Conservation (phyloP, 2,888 invertebrate genomes). For the Kuschelorhynchus macadamiae region DNA sequence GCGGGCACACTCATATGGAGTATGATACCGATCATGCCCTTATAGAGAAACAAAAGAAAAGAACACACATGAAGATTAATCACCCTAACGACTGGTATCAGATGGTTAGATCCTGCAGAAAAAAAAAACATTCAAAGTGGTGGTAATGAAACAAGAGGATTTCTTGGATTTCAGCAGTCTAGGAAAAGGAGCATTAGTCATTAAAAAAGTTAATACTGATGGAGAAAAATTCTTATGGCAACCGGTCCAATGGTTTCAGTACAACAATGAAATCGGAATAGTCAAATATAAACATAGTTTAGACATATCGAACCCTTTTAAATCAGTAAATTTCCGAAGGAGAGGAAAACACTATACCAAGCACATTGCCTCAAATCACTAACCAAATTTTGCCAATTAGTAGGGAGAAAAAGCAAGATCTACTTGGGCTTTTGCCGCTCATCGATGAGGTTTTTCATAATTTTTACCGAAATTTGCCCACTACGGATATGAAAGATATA, state of each 20-base stretch:
- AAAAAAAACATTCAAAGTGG: slow-evolving; percentile 18
- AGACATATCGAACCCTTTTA: not conserved
- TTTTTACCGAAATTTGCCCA: slow-evolving; percentile 10
- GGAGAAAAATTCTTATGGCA: slow-evolving; percentile 27
- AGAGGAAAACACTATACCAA: slow-evolving; percentile 15
- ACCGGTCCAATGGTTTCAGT: slow-evolving; percentile 23
- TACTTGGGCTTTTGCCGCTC: slow-evolving; percentile 11
- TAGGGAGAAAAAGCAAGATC: slow-evolving; percentile 5
- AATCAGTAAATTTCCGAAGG: slow-evolving; percentile 16
- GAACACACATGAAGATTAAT: slow-evolving; percentile 9
- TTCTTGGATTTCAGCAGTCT: slow-evolving; percentile 16
- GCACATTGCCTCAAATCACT: slow-evolving; percentile 10
- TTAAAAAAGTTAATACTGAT: slow-evolving; percentile 22
- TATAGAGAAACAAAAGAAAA: slow-evolving; percentile 43
- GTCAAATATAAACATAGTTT: slow-evolving; percentile 17
- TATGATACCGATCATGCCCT: slow-evolving; percentile 51
- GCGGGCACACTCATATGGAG: slow-evolving; percentile 53
- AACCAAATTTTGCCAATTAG: slow-evolving; percentile 8
- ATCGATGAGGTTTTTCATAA: slow-evolving; percentile 20
- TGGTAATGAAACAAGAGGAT: slow-evolving; percentile 24
- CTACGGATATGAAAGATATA: slow-evolving; percentile 3
- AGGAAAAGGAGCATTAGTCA: slow-evolving; percentile 10
- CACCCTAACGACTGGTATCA: slow-evolving; percentile 24
- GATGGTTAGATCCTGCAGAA: slow-evolving; percentile 18
- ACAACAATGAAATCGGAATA: slow-evolving; percentile 15